Evolutionary conservation across 2,797 vertebrate genomes (phyloP).

Genomic region (Schizopygopsis pylzovi): DNA sequence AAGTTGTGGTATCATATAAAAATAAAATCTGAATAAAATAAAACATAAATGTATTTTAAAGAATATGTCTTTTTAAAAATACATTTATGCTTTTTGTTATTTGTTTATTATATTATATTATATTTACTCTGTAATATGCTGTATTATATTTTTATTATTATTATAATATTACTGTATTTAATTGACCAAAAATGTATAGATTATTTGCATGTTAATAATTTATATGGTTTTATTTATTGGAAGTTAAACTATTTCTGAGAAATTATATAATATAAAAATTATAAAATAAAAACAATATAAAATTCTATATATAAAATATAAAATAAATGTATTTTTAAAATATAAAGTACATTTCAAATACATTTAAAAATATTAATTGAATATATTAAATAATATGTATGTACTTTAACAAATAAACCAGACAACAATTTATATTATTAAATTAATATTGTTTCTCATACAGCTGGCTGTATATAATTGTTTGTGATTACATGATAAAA

Average conservation of each 20-base stretch:
- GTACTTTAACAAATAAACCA: not conserved
- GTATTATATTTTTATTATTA: not conserved
- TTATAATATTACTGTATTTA: not conserved
- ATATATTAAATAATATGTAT: not conserved
- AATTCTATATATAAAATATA: not conserved
- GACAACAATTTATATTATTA: not conserved
- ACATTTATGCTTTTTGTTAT: not conserved
- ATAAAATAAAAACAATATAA: not conserved
- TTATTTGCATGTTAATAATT: not conserved
- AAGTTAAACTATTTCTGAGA: not conserved
- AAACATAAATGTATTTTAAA: not conserved
- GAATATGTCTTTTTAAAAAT: not conserved
- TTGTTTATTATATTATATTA: not conserved
- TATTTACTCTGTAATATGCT: not conserved
- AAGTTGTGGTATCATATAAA: not conserved
- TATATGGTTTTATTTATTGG: not conserved
- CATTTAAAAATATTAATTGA: not conserved
- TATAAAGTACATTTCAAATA: not conserved
- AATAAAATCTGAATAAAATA: not conserved
- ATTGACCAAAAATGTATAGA: not conserved
- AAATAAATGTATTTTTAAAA: not conserved
- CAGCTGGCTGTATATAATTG: not conserved
- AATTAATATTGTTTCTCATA: not conserved
- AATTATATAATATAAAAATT: not conserved
- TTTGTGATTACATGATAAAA: not conserved